These are phyloP conservation scores for Acanthurus tractus DNA, from an alignment of 2,797 vertebrate species.

Conservation along the genomic window DNA sequence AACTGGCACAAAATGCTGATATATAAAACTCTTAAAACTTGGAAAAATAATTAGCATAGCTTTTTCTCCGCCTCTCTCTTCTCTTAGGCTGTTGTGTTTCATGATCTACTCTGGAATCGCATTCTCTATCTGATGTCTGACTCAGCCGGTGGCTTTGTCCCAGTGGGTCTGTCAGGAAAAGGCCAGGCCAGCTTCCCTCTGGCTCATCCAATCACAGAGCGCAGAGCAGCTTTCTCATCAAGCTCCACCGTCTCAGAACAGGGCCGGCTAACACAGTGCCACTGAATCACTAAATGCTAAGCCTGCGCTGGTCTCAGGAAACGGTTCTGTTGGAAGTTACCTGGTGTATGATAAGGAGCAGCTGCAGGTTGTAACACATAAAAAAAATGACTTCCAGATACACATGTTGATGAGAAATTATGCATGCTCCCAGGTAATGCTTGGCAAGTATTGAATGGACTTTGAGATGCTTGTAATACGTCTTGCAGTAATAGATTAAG, in stretches of 20 bases:
- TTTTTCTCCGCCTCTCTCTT: slow-evolving; percentile 8
- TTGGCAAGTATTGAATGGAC: slow-evolving; percentile 31
- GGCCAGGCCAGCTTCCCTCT: slow-evolving; percentile 64
- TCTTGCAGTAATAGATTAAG: slow-evolving; percentile 41
- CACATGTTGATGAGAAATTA: slow-evolving; percentile 41
- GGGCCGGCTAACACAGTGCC: slow-evolving; percentile 67
- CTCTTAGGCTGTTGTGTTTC: slow-evolving; percentile 20
- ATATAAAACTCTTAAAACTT: slow-evolving; percentile 13
- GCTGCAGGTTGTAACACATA: slow-evolving; percentile 32
- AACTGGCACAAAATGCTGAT: slow-evolving; percentile 40
- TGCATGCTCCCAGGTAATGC: slow-evolving; percentile 29
- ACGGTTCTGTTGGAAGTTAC: slow-evolving; percentile 41
- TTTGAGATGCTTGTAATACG: slow-evolving; percentile 27
- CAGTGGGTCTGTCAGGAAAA: slow-evolving; percentile 67
- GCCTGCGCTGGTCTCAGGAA: slow-evolving; percentile 37
- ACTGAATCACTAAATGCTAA: slow-evolving; percentile 74
- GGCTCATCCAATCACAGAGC: slow-evolving; percentile 56
- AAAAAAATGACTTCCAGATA: slow-evolving; percentile 35
- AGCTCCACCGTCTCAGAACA: slow-evolving; percentile 74
- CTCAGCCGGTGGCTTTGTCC: slow-evolving; percentile 54
- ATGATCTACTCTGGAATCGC: slow-evolving; percentile 45
- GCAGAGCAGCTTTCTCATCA: slow-evolving; percentile 61
- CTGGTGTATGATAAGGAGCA: slow-evolving; percentile 25
- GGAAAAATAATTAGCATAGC: slow-evolving; percentile 8
- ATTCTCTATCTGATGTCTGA: slow-evolving; percentile 70